Conservation (phyloP, 2,113 vertebrate species). For the Seriola dumerili region DNA sequence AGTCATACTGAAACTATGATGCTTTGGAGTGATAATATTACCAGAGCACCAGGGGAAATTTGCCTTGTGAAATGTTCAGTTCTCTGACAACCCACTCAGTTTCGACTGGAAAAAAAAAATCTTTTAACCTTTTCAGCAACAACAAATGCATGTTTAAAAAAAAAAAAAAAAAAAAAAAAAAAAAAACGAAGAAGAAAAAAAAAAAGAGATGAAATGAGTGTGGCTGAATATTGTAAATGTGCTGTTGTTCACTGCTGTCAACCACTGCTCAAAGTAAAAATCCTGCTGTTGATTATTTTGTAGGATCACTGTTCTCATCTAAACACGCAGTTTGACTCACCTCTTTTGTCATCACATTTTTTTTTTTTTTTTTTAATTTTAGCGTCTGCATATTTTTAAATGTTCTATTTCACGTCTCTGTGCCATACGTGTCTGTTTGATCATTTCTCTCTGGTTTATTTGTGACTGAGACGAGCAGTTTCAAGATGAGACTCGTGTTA, state of each 20-base stretch:
- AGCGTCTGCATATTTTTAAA: background rate
- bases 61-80: slow-evolving; percentile 95
- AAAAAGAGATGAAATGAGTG: slow-evolving; percentile 34
- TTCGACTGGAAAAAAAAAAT: slow-evolving; percentile 93
- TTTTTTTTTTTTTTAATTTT: background rate
- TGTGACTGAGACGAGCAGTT: slow-evolving; percentile 52
- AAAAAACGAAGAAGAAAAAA: slow-evolving; percentile 9
- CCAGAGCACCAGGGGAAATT: slow-evolving; percentile 94
- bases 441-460: slow-evolving; percentile 6
- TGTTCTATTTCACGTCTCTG: background rate
- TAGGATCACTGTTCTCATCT: background rate
- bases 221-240: slow-evolving; percentile 32
- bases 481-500: slow-evolving; percentile 40
- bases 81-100: slow-evolving; percentile 98
- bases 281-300: background rate
- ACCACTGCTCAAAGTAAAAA: slow-evolving; percentile 9
- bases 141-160: slow-evolving; percentile 82
- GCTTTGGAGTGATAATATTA: slow-evolving; percentile 98
- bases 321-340: slow-evolving; percentile 25
- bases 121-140: slow-evolving; percentile 94
- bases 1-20: slow-evolving; percentile 98
- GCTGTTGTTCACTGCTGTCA: slow-evolving; percentile 30
- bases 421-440: background rate
- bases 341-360: background rate
- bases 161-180: slow-evolving; percentile 24